Conservation (phyloP, 2,888 invertebrate genomes). For the Tenthredo amoena region DNA sequence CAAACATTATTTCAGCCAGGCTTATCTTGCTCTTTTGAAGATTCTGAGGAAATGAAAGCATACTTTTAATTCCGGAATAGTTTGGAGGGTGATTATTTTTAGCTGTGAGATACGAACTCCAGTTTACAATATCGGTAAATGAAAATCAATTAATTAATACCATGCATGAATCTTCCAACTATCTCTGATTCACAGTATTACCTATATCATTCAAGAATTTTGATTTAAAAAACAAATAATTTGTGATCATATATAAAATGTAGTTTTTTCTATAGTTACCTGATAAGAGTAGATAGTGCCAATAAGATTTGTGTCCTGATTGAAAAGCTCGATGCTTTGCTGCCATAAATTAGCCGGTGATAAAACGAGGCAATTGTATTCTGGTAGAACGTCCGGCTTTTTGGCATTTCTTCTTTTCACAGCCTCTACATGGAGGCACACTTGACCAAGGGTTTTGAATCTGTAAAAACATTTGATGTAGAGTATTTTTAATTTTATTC, state of each 20-base stretch:
- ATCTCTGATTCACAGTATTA: neutral
- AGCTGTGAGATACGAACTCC: neutral
- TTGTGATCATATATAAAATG: too few species aligned
- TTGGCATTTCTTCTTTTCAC: conserved; percentile 83
- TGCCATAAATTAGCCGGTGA: conserved; percentile 98
- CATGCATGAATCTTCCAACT: neutral
- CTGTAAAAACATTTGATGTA: conserved; percentile 77
- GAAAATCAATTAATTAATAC: conserved; percentile 5
- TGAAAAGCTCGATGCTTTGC: conserved; percentile 89
- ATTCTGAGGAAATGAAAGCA: conserved; percentile 80
- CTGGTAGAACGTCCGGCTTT: conserved; percentile 87
- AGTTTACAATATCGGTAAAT: neutral
- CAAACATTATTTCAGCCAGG: conserved; percentile 94
- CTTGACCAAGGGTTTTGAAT: conserved; percentile 87
- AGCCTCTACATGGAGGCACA: conserved; percentile 92
- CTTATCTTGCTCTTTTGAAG: conserved; percentile 92
- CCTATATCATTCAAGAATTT: neutral
- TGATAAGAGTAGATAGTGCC: conserved; percentile 91
- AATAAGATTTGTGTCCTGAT: conserved; percentile 89
- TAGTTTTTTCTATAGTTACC: conserved; percentile 79
- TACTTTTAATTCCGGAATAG: neutral
- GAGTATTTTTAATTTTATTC: conserved; percentile 27
- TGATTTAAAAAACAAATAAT: neutral
- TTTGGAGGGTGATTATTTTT: neutral
- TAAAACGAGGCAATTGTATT: conserved; percentile 93